These are phyloP conservation scores for Phyllostomus hastatus DNA, from an alignment of 2,113 vertebrate species.

Conservation along the genomic window DNA sequence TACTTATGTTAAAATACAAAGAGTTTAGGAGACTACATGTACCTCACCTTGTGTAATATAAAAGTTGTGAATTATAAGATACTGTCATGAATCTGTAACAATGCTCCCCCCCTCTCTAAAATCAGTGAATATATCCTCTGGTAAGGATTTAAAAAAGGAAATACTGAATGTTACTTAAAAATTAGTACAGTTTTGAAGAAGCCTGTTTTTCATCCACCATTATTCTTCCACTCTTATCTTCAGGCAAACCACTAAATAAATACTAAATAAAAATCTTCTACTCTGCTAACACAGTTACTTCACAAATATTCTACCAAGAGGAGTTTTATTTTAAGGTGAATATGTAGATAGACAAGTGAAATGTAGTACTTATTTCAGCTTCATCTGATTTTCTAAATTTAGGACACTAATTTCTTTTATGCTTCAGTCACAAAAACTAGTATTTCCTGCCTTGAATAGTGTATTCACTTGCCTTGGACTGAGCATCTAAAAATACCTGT, in stretches of 20 bases:
- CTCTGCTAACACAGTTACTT: not conserved
- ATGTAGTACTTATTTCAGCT: not conserved
- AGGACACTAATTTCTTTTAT: not conserved
- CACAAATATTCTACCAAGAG: not conserved
- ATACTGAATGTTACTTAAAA: not conserved
- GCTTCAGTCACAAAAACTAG: not conserved
- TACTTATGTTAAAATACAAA: not conserved
- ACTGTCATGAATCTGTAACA: not conserved
- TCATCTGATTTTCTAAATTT: conserved; percentile 31
- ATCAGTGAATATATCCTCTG: no score
- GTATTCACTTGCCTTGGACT: not conserved
- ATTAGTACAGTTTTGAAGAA: not conserved
- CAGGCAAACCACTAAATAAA: not conserved
- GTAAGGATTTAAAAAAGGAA: not conserved
- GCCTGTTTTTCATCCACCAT: not conserved
- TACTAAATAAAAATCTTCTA: not conserved
- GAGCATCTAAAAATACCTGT: not conserved
- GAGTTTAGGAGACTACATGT: not conserved
- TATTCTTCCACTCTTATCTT: not conserved
- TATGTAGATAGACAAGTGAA: not conserved
- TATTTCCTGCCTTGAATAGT: not conserved
- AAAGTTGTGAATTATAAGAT: not conserved
- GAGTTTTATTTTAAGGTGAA: not conserved
- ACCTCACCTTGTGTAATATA: not conserved
- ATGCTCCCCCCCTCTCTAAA: no score